These are phyloP conservation scores for Bombus superbus DNA, from an alignment of 1,140 invertebrate species.

Conservation along the genomic window DNA sequence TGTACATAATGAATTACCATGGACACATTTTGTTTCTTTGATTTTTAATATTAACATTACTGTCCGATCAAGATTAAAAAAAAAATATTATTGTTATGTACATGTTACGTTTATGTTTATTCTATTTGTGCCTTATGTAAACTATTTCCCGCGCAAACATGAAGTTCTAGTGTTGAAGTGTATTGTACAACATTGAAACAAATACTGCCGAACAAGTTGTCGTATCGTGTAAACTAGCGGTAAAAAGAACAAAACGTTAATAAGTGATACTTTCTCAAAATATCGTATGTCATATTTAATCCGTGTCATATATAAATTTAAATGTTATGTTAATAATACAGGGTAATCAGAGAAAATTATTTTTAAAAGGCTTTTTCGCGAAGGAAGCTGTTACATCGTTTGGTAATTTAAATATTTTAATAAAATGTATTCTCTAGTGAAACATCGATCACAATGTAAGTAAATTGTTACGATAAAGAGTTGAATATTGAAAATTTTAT, in stretches of 20 bases:
- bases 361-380: background rate
- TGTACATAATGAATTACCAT: slow-evolving; percentile 11
- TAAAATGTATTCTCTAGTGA: background rate
- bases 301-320: slow-evolving; percentile 33
- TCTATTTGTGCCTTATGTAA: slow-evolving; percentile 15
- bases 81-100: slow-evolving; percentile 10
- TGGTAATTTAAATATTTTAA: background rate
- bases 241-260: slow-evolving; percentile 14
- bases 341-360: slow-evolving; percentile 25
- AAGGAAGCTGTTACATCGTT: background rate
- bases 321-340: slow-evolving; percentile 30
- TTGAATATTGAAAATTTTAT: background rate
- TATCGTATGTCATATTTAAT: slow-evolving; percentile 38
- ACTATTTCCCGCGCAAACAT: background rate
- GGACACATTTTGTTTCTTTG: background rate
- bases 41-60: background rate
- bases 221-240: slow-evolving; percentile 28
- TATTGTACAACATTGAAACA: slow-evolving; percentile 42
- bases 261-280: slow-evolving; percentile 23
- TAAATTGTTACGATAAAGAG: background rate
- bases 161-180: slow-evolving; percentile 16
- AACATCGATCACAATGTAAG: background rate
- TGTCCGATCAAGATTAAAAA: background rate
- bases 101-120: slow-evolving; percentile 22
- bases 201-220: slow-evolving; percentile 41